Evolutionary conservation across 2,113 vertebrate genomes (phyloP), one percentile per base, ranked within the genome.

Genomic region (Cinclus mexicanus): DNA sequence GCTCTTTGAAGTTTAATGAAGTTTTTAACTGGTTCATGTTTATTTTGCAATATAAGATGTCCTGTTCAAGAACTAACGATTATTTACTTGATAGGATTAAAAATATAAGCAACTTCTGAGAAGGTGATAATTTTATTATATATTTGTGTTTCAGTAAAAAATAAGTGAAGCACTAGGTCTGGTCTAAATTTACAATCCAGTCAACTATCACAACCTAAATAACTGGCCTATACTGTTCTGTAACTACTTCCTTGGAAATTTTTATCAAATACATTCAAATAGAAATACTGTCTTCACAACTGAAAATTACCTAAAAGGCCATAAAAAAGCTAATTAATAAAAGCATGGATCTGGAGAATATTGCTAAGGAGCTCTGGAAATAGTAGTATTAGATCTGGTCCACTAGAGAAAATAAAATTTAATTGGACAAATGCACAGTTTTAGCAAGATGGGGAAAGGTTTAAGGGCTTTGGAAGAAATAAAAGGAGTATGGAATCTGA

Each of bases 51-150:
- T 39, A 63, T 61, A 59, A 93, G 31, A 25, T 87, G 44, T 80
- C 79, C 71, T 67, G 24, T 80, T 90, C 90, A 90, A 76, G 63
- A 77, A 55, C 11, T n/a, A 83, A 70, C 7, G 2, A 10, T 47
- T 70, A 49, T 42, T 87, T 87, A 79, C 67, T 52, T 77, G 55
- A 69, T n/a, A 59, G 75, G n/a, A 47, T 80, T 91, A 61, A 42
- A 77, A 82, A 87, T 81, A 75, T 7, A 68, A 64, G 53, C 41
- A 79, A 35, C 49, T 53, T 76, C 10, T 83, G 42, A 86, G 75
- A 72, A 91, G 78, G 82, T 35, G 67, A 55, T 85, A 65, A 85
- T 94, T 95, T 95, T 77, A 83, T 78, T 63, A 52, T n/a, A 47
- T 80, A 76, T 83, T 55, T 88, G 22, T 24, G 26, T 67, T 91